Base-by-base conservation (phyloP, 2,797 vertebrate genomes). In the Melanotaenia nigrans region DNA sequence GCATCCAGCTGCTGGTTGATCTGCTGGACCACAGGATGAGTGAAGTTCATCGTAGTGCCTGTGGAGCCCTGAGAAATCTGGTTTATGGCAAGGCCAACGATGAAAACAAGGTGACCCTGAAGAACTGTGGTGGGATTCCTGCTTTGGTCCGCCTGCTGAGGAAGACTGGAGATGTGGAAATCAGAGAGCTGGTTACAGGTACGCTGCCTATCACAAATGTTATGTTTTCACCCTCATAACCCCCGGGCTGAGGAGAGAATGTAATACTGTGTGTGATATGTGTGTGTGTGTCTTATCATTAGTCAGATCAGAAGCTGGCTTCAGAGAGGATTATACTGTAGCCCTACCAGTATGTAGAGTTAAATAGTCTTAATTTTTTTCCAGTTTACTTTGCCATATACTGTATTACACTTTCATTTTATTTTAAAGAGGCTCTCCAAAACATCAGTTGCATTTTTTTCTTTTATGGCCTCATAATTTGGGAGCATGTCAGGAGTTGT, bases 11-110 rank as follows among this genome's bases (percentile, higher is more conserved):
- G 78, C 92, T 99, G 88, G 97, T 99, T 77, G 98, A 99, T 90
- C 93, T 99, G 0, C 89, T 99, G 89, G 98, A 99, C 80, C 97
- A 99, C 94, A 94, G 98, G 86, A 97, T 99, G 97, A 96, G 95
- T 0, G 98, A 99, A 93, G 98, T 99, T 75, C 98, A 99, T 92
- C 96, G 98, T 61, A 99, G 98, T 82, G 98, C 98, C 89, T 99
- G 98, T 64, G 98, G 98, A 77, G 98, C 97, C 28, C 86, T 99
- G 91, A 96, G 98, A 79, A 99, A 99, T 84, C 91, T 99, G 83
- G 98, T 99, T 0, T 99, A 99, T 2, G 98, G 98, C 72, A 99
- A 99, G 54, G 97, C 97, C 86, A 99, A 99, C 0, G 98, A 99
- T 12, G 98, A 99, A 87, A 99, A 99, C 92, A 99, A 99, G 92